Percentiles rank a stretch among this genome's conserved stretches.
These are phyloP conservation scores for Cremastinae sp. DNA, from an alignment of 2,888 invertebrate species.

Conservation along the genomic window DNA sequence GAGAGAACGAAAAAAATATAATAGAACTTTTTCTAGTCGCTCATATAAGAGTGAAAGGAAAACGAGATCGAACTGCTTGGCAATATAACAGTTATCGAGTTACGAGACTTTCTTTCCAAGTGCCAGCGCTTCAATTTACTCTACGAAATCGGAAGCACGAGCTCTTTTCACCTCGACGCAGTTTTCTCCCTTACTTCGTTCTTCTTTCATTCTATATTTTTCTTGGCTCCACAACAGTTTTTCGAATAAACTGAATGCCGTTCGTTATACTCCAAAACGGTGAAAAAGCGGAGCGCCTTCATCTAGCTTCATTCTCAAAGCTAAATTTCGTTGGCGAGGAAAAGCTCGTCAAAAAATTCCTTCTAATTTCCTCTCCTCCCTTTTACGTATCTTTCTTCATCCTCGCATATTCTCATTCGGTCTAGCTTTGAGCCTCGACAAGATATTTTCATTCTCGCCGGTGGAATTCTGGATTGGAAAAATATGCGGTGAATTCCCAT, in stretches of 20 bases:
- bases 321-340: conserved; percentile 40
- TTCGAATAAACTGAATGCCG: conserved; percentile 74
- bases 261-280: conserved; percentile 73
- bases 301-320: too few species aligned
- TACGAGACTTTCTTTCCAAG: conserved; percentile 32
- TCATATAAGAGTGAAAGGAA: conserved; percentile 4
- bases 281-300: background rate
- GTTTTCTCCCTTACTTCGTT: conserved; percentile 15
- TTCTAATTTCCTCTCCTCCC: conserved; percentile 71
- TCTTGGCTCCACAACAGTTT: conserved; percentile 67
- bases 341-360: conserved; percentile 67
- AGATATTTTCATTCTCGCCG: too few species aligned
- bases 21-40: background rate
- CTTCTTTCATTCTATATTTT: too few species aligned
- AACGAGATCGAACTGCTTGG: conserved; percentile 14
- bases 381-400: conserved; percentile 2
- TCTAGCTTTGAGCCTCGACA: too few species aligned
- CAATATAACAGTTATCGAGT: conserved; percentile 40
- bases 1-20: too few species aligned
- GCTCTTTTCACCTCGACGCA: conserved; percentile 24
- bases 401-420: background rate
- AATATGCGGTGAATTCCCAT: too few species aligned
- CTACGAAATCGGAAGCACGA: conserved; percentile 9
- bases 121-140: conserved; percentile 34
- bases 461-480: too few species aligned